Conservation (phyloP, 2,113 vertebrate genomes). For the Ammospiza caudacuta region DNA sequence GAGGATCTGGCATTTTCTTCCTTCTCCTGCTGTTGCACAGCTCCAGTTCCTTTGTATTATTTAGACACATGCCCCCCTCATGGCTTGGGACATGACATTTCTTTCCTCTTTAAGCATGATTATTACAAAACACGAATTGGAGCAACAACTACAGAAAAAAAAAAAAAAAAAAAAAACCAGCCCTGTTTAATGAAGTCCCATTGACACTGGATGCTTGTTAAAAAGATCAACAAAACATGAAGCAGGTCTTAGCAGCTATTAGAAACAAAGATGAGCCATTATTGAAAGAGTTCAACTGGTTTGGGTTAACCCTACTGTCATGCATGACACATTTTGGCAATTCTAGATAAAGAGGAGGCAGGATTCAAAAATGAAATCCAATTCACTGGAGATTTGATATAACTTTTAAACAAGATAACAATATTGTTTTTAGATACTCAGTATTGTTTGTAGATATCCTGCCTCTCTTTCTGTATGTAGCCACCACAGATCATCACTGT, state of each 20-base stretch:
- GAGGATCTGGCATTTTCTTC: not conserved
- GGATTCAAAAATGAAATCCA: not conserved
- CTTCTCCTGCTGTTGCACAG: not conserved
- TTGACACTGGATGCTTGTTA: not conserved
- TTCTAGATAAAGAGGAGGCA: not conserved
- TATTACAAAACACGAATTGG: not conserved
- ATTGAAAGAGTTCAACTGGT: not conserved
- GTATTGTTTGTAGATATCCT: not conserved
- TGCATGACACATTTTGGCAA: not conserved
- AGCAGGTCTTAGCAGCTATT: not conserved
- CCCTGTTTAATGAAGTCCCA: not conserved
- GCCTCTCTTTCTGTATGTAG: not conserved
- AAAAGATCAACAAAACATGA: not conserved
- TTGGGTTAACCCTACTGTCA: not conserved
- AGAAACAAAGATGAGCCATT: not conserved
- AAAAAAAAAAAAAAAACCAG: not conserved
- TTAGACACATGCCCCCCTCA: not conserved
- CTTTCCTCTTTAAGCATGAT: conserved; percentile 1
- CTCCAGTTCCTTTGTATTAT: not conserved
- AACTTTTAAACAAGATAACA: not conserved
- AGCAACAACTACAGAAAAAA: not conserved
- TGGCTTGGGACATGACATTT: not conserved
- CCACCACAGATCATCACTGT: not conserved
- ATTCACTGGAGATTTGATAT: not conserved
- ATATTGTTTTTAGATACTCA: not conserved